A percentile compares a stretch with the other conserved stretches of the same genome.
Conservation (phyloP, 2,888 invertebrate genomes). For the Cinara cedri region DNA sequence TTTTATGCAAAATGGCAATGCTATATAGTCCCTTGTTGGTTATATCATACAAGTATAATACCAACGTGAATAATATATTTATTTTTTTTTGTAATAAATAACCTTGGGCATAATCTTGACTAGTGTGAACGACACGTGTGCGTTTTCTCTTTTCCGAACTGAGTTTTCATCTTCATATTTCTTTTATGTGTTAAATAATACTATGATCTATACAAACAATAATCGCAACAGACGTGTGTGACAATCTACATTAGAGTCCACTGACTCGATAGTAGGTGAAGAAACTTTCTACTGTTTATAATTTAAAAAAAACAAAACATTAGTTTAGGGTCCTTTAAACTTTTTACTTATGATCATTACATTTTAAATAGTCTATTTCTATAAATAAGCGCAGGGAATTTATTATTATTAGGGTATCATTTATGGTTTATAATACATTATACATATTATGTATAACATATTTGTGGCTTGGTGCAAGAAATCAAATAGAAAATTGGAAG, state of each 20-base stretch:
- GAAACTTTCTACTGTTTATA: conserved; percentile 9
- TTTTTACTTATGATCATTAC: no score
- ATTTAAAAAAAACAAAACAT: not conserved
- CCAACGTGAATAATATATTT: not conserved
- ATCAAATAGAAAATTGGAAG: no score
- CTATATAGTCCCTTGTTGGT: not conserved
- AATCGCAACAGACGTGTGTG: conserved; percentile 25
- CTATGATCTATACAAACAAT: conserved; percentile 15
- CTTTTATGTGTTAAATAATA: conserved; percentile 44
- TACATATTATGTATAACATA: no score
- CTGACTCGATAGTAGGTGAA: conserved; percentile 18
- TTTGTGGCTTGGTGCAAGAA: no score
- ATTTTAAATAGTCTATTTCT: no score
- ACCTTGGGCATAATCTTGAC: conserved; percentile 32
- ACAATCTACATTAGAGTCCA: conserved; percentile 38
- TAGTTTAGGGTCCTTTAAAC: not conserved
- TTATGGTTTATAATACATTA: no score
- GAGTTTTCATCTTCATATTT: conserved; percentile 50
- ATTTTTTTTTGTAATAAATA: conserved; percentile 35
- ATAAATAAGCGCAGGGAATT: no score
- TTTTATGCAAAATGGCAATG: no score
- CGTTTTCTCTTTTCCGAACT: conserved; percentile 48
- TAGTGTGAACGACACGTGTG: conserved; percentile 33
- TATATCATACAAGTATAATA: not conserved
- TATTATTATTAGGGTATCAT: no score